Evolutionary conservation across 1,140 invertebrate species (phyloP), one percentile per base, ranked within the genome.

Genomic region (Holotrichia oblita): DNA sequence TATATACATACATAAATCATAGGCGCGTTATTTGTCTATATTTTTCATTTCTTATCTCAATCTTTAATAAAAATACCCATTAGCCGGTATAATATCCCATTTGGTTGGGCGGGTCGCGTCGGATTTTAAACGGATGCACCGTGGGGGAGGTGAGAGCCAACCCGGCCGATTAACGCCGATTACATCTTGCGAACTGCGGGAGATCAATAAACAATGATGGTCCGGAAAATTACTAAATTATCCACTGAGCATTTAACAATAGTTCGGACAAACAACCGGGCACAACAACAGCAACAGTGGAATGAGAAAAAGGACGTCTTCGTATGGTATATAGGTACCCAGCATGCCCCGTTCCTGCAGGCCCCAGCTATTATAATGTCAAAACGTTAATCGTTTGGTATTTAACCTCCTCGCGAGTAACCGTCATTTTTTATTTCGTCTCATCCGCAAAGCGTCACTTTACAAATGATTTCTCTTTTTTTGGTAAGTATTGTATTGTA

Each of bases 171-270:
- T 84, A 84, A 81, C 81, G 79, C 79, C 83, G 81, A 82, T 84
- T 84, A 84, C 83, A 82, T 83, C 78, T 83, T 41, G 76, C 78
- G 64, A 83, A 81, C 83, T 22, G 76, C 83, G 80, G 83, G 83
- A 79, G 82, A 82, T 82, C 83, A 82, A 83, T 83, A 83, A 83
- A 84, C 83, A 84, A 84, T 84, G 79, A 83, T 79, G 75, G 81
- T 79, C 80, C 78, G 77, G 79, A 80, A 83, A 84, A 83, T 82
- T 81, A 83, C 80, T 83, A 82, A 84, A 84, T 83, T 81, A 84
- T 82, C 82, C 80, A 80, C 74, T 80, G 78, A 78, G 76, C 79
- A 81, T 81, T 78, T 80, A 82, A 82, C 82, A 82, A 82, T 81
- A 80, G 80, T 76, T 73, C 61, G 72, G 80, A 79, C 79, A 81